phyloP scores from a whole-genome alignment of 2,888 invertebrate species.

The Tachina lurida region DNA sequence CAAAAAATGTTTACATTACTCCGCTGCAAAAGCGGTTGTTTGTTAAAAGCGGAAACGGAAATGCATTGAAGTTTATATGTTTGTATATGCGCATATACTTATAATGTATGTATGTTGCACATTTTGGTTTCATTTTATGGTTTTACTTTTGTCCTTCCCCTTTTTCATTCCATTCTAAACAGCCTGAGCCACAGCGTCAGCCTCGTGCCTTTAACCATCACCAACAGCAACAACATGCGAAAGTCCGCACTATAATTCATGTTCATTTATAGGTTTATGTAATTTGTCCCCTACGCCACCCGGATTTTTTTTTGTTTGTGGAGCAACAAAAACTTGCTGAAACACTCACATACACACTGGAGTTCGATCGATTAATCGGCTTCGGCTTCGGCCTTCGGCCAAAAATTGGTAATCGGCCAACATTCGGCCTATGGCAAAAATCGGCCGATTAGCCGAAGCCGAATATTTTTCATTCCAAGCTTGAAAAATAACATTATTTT shows the following conservation, averaged over 20 bases:
- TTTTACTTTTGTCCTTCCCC: slow-evolving; percentile 43
- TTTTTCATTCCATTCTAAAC: not conserved
- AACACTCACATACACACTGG: not conserved
- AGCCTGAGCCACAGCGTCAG: not conserved
- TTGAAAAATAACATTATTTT: no score
- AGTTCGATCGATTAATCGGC: no score
- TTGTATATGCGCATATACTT: no score
- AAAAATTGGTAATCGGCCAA: no score
- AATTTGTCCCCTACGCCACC: slow-evolving; percentile 46
- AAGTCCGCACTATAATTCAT: slow-evolving; percentile 45
- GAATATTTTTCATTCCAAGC: no score
- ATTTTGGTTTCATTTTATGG: slow-evolving; percentile 69
- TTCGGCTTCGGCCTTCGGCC: no score
- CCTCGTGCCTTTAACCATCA: slow-evolving; percentile 22
- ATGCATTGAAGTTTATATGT: slow-evolving; percentile 69
- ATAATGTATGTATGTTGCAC: slow-evolving; percentile 42
- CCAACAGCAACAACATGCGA: slow-evolving; percentile 10
- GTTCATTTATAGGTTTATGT: slow-evolving; percentile 61
- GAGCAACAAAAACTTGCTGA: slow-evolving; percentile 12
- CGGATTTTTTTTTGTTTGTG: slow-evolving; percentile 21
- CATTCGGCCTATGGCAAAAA: no score
- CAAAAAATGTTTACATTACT: slow-evolving; percentile 47
- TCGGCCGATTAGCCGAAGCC: no score
- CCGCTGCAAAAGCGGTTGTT: slow-evolving; percentile 45
- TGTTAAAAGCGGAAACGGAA: slow-evolving; percentile 68